phyloP scores from a whole-genome alignment of 2,888 invertebrate genomes.

The Zeuzera pyrina region DNA sequence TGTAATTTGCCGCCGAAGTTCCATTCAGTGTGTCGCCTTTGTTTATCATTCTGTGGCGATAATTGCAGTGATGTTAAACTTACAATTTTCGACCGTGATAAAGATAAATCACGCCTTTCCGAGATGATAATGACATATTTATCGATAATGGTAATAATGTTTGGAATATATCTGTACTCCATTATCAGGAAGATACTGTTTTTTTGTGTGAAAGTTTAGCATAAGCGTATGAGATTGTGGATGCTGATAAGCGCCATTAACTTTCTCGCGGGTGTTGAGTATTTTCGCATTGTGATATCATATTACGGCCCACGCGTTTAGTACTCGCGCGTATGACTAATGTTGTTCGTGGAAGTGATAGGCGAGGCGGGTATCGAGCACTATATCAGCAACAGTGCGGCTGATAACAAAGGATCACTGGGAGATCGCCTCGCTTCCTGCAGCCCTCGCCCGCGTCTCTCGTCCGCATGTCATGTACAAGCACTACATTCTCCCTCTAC shows the following conservation, averaged over 20 bases:
- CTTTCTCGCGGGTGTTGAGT: constrained; percentile 74
- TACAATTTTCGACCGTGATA: constrained; percentile 84
- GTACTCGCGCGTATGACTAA: constrained; percentile 68
- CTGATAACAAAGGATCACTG: constrained; percentile 68
- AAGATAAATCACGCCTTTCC: constrained; percentile 78
- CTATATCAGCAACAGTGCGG: constrained; percentile 42
- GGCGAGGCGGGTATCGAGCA: constrained; percentile 48
- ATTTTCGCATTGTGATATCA: constrained; percentile 76
- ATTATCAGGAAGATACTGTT: constrained; percentile 41
- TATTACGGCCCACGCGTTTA: constrained; percentile 73
- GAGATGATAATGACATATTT: constrained; percentile 85
- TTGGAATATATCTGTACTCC: constrained; percentile 30
- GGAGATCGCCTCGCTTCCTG: constrained; percentile 20
- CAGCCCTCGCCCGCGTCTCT: constrained; percentile 20
- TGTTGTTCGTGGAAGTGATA: constrained; percentile 69
- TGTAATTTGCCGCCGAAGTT: constrained; percentile 94
- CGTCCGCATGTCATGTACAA: constrained; percentile 17
- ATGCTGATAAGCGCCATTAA: constrained; percentile 75
- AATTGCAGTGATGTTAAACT: constrained; percentile 81
- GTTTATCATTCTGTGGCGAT: constrained; percentile 85
- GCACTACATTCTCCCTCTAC: constrained; percentile 31
- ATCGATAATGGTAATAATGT: constrained; percentile 80
- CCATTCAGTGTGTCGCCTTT: constrained; percentile 94
- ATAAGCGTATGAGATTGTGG: constrained; percentile 70
- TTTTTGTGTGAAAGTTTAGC: constrained; percentile 72